Conservation (phyloP, 2,797 vertebrate genomes). For the Morelia viridis region DNA sequence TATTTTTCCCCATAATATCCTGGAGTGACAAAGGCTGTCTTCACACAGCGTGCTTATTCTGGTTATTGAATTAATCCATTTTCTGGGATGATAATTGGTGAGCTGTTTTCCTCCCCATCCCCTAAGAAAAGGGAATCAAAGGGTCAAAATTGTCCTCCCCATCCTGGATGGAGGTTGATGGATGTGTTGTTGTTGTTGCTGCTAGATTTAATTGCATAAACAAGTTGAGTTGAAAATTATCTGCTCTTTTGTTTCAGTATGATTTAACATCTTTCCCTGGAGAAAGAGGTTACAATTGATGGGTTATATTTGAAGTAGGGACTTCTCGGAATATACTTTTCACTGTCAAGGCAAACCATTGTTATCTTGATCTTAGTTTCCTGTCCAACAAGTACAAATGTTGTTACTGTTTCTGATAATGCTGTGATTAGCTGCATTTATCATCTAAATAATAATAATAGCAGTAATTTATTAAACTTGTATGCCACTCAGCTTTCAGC, state of each 20-base stretch:
- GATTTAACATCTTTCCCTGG: neutral
- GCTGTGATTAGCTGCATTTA: constrained; percentile 62
- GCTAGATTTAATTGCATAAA: no score
- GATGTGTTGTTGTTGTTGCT: no score
- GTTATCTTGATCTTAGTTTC: neutral
- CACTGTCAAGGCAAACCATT: neutral
- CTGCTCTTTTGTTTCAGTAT: neutral
- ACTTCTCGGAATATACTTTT: neutral
- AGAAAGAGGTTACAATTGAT: no score
- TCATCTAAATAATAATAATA: constrained; percentile 66
- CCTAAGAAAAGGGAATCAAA: neutral
- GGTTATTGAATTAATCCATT: no score
- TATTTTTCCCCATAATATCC: neutral
- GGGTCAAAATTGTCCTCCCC: neutral
- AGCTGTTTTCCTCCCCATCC: neutral
- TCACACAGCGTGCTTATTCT: no score
- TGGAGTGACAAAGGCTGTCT: neutral
- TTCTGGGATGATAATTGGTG: neutral
- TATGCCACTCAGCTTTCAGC: constrained; percentile 6
- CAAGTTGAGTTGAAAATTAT: neutral
- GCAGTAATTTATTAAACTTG: no score
- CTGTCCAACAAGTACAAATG: neutral
- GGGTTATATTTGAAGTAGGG: neutral
- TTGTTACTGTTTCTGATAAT: constrained; percentile 65
- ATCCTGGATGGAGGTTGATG: neutral